phyloP scores from a whole-genome alignment of 2,797 vertebrate species.

The Mionectes olivaceus region DNA sequence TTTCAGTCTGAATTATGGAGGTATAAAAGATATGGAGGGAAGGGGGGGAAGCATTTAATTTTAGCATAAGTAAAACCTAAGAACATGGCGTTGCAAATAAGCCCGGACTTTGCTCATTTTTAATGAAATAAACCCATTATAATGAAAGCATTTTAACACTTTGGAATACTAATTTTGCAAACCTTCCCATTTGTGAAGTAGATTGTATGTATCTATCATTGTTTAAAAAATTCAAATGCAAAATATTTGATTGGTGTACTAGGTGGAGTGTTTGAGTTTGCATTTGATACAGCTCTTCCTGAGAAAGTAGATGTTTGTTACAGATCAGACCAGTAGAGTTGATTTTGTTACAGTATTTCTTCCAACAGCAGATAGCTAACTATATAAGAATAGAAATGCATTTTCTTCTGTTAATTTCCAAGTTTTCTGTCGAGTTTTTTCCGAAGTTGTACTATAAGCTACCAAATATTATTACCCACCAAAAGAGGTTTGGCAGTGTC shows the following conservation, averaged over 20 bases:
- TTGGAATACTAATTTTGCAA: not conserved
- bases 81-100: not conserved
- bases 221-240: not conserved
- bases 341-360: not conserved
- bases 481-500: slow-evolving; percentile 63
- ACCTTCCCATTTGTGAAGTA: not conserved
- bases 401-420: slow-evolving; percentile 33
- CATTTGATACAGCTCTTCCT: not conserved
- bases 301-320: not conserved
- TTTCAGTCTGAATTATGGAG: not conserved
- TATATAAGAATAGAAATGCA: not conserved
- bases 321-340: not conserved
- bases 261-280: not conserved
- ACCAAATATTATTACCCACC: slow-evolving; percentile 36
- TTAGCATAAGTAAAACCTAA: not conserved
- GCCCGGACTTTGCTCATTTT: not conserved
- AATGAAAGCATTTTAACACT: not conserved
- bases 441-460: slow-evolving; percentile 13
- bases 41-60: not conserved
- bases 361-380: not conserved
- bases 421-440: slow-evolving; percentile 2
- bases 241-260: not conserved
- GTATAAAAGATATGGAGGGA: not conserved
- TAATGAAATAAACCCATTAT: not conserved
- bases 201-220: not conserved